Percentiles rank a stretch among this genome's conserved stretches.
Evolutionary conservation across 2,888 invertebrate genomes (phyloP).

Genomic region (Xestoiulus laeticollis): DNA sequence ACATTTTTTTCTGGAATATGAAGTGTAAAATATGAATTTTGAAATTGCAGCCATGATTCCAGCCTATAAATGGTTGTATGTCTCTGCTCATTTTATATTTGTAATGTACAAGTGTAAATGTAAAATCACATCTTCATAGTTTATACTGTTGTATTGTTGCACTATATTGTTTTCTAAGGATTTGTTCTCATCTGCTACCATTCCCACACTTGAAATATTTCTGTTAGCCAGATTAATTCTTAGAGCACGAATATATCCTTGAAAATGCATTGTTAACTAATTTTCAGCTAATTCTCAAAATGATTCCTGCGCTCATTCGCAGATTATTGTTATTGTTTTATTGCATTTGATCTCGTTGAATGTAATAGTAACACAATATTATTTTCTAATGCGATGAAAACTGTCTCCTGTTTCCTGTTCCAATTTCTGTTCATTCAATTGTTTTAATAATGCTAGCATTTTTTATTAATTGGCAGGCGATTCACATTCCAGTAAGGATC

Average conservation of each 20-base stretch:
- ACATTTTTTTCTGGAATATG: too few species aligned
- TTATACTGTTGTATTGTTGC: too few species aligned
- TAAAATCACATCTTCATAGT: too few species aligned
- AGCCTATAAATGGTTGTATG: too few species aligned
- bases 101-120: too few species aligned
- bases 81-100: too few species aligned
- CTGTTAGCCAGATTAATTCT: background rate
- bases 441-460: background rate
- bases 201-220: background rate
- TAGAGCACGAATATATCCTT: background rate
- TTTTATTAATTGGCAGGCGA: slow-evolving; percentile 49
- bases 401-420: slow-evolving; percentile 2
- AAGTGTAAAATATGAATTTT: too few species aligned
- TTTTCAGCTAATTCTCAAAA: slow-evolving; percentile 25
- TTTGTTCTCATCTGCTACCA: too few species aligned
- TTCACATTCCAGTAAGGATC: slow-evolving; percentile 52
- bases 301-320: background rate
- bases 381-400: background rate
- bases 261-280: slow-evolving; percentile 42
- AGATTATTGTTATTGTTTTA: slow-evolving; percentile 22
- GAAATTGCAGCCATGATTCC: too few species aligned
- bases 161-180: too few species aligned
- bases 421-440: slow-evolving; percentile 21
- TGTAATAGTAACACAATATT: background rate
- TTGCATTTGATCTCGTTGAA: background rate